Base-by-base conservation (phyloP, 2,888 invertebrate genomes). In the Metellina segmentata region DNA sequence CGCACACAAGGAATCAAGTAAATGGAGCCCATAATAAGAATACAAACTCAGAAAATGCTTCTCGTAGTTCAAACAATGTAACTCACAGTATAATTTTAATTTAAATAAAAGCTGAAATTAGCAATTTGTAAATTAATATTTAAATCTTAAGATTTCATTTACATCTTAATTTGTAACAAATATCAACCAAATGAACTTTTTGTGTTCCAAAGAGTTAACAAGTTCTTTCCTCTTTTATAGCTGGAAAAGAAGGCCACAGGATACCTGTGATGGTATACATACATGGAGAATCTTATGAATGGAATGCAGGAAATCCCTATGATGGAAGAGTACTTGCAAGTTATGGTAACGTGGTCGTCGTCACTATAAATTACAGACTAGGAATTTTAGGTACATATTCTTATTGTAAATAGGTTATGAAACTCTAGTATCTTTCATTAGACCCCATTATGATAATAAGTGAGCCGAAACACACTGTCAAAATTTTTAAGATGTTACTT, bases 271-370 rank as follows among this genome's bases (percentile, higher is more conserved):
- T 99, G 95, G 97, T 99, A 82, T 98, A 98, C 95, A 97, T 99
- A 93, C 98, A 99, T 94, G 99, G 98, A 0, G 98, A 99, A 95
- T 98, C 98, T 0, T 99, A 98, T 95, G 98, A 98, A 94, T 98
- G 98, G 97, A 98, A 98, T 95, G 98, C 98, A 81, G 99, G 99
- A 93, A 99, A 99, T 95, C 97, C 98, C 8, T 99, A 99, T 95
- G 99, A 99, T 95, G 99, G 98, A 88, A 97, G 98, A 93, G 98
- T 99, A 77, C 96, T 99, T 93, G 98, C 99, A 78, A 97, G 98
- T 94, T 98, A 98, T 95, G 98, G 96, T 6, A 95, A 95, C 87
- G 95, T 96, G 85, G 95, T 96, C n/a, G 98, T 99, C 93, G 98
- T 99, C 94, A 99, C 99, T 74, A 96, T 99, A 94, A 99, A 99